Base-by-base conservation (phyloP, 2,113 vertebrate genomes). In the Phaethornis superciliosus region DNA sequence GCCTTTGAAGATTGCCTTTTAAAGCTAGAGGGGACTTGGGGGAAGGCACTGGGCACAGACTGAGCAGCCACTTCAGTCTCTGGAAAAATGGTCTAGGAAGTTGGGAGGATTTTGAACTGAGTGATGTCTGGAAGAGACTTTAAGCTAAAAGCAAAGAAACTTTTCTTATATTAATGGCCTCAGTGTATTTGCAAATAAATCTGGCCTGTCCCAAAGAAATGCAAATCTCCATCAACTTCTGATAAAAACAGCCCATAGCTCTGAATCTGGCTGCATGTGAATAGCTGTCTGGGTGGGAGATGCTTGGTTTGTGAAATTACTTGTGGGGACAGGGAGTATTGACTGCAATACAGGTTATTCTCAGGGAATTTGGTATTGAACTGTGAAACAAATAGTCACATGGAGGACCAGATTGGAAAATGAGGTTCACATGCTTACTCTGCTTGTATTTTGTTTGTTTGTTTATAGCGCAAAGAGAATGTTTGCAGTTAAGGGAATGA, bases 401-500 rank as follows among this genome's bases (percentile, higher is more conserved):
- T 17, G 26, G 85, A 90, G 46, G 8, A 33, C 23, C 72, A 54
- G 10, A 16, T 44, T 79, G 54, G 83, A 83, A 65, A 76, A 72
- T 18, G 32, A 59, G 90, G 14, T 27, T 80, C 26, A 17, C 10
- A 9, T 59, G 17, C 71, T 62, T 64, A 37, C 20, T 82, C 33
- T 70, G 32, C 92, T 83, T 86, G 33, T 90, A 35, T 35, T 58
- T 69, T 72, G 32, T 33, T 56, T 62, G 56, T 35, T 83, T 65
- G 54, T 86, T 93, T 32, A 37, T 92, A 18, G 35, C 51, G 81
- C 51, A 76, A 69, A 69, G 55, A 81, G 51, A 64, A 71, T 15
- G 15, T 90, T 93, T 42, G 83, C 52, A 24, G 37, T 90, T 89
- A 77, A 59, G 28, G 42, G 79, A 83, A 56, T 74, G 51, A 93